A percentile compares a stretch with the other conserved stretches of the same genome.
phyloP scores from a whole-genome alignment of 2,113 vertebrate genomes.

The Pteruthius melanotis region DNA sequence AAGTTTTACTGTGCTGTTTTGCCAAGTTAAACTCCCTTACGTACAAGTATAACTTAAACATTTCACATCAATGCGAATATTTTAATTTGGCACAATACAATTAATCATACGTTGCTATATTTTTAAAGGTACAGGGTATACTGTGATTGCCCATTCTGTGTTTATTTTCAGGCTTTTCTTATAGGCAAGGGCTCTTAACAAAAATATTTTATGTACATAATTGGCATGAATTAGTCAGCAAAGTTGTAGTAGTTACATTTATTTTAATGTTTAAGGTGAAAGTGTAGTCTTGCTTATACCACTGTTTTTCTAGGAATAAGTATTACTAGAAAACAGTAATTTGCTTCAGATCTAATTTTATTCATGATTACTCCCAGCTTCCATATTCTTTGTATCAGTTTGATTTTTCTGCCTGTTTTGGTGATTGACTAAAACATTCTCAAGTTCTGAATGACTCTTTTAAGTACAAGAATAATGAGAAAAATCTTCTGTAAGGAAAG shows the following conservation, averaged over 20 bases:
- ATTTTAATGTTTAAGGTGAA: neutral
- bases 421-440: neutral
- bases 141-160: neutral
- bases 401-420: neutral
- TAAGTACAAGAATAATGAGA: neutral
- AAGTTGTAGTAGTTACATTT: neutral
- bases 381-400: neutral
- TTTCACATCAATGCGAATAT: constrained; percentile 31
- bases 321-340: neutral
- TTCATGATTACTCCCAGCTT: neutral
- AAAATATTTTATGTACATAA: neutral
- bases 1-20: neutral
- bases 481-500: neutral
- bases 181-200: neutral
- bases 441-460: neutral
- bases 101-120: neutral
- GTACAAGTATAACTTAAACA: neutral
- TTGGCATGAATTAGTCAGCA: neutral
- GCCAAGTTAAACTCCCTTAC: constrained; percentile 42
- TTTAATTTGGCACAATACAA: constrained; percentile 11
- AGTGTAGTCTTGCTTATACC: neutral
- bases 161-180: neutral
- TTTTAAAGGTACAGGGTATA: neutral
- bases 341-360: neutral
- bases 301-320: neutral